Conservation (phyloP, 2,888 invertebrate genomes). For the Stratiomys singularior region DNA sequence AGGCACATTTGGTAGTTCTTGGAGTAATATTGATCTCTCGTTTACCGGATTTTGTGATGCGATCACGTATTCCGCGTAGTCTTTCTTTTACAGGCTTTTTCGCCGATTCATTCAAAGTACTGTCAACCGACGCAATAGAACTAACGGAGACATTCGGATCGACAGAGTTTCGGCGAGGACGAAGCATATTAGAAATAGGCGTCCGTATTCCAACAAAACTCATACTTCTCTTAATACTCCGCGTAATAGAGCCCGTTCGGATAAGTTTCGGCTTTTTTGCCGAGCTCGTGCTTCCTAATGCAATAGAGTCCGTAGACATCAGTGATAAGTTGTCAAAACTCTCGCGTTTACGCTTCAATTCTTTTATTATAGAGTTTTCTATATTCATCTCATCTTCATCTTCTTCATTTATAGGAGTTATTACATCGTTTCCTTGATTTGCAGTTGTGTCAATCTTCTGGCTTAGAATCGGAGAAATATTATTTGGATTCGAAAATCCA, state of each 20-base stretch:
- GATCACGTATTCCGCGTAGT: constrained; percentile 60
- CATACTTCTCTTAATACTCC: constrained; percentile 63
- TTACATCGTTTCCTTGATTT: constrained; percentile 27
- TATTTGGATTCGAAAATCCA: constrained; percentile 57
- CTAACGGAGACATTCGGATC: constrained; percentile 62
- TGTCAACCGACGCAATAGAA: constrained; percentile 62
- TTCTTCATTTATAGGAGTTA: constrained; percentile 62
- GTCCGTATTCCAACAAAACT: constrained; percentile 64
- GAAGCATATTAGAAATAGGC: constrained; percentile 59
- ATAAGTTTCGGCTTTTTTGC: constrained; percentile 65
- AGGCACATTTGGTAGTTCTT: constrained; percentile 40
- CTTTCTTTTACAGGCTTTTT: constrained; percentile 63
- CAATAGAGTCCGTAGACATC: constrained; percentile 63
- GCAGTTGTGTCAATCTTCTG: not conserved
- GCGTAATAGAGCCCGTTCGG: constrained; percentile 64
- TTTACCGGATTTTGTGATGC: constrained; percentile 60
- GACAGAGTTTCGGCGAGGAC: constrained; percentile 56
- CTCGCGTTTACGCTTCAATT: constrained; percentile 62
- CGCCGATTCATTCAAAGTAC: constrained; percentile 63
- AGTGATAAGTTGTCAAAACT: constrained; percentile 63
- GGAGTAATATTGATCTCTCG: constrained; percentile 51
- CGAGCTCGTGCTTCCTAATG: constrained; percentile 54
- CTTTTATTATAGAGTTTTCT: constrained; percentile 54
- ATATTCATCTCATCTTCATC: constrained; percentile 59
- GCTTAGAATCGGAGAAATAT: constrained; percentile 62